Base-by-base conservation (phyloP, 2,888 invertebrate genomes). In the Hermaeophaga mercurialis region DNA sequence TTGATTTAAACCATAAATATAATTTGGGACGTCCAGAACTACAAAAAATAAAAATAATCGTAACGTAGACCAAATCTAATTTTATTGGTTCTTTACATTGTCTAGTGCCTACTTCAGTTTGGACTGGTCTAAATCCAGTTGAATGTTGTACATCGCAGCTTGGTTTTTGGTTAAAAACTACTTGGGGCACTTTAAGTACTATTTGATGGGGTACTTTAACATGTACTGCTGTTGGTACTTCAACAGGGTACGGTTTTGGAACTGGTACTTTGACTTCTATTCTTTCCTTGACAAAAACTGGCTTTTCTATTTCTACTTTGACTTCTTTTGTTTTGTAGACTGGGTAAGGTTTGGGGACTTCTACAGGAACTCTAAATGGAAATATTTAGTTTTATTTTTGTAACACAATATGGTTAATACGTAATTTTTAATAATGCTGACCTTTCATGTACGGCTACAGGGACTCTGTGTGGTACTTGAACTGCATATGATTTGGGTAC, bases 281-380 rank as follows among this genome's bases (percentile, higher is more conserved):
- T 11, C 66, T 66, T 31, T 66, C 68, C 33, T 67, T 68, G 3
- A 73, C 69, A 55, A 65, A 65, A 17, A 72, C 67, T 5, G 69
- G 67, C 36, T 65, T 70, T 26, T 69, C 69, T 11, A 73, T 69
- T 45, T 70, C 63, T 41, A 66, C 63, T 34, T 58, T 61, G 3
- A 70, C 64, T 15, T 59, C 48, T 39, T 63, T 69, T 44, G 65
- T 67, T 22, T 67, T 64, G 33, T 65, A 64, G 8, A 72, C 72
- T 19, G 68, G 67, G 61, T 73, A 73, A 6, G 75, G 73, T 63
- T 66, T 72, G 12, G 73, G 73, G 38, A 73, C 68, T 56, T 69
- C 70, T 9, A 70, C 64, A 15, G 58, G 57, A 19, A 61, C 61
- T 46, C 58, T 60, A 17, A 36, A 48, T n/a, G n/a, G n/a, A 26